Percentiles rank a stretch among this genome's conserved stretches.
Evolutionary conservation across 2,797 vertebrate species (phyloP).

Genomic region (Cyprinodon diabolis): DNA sequence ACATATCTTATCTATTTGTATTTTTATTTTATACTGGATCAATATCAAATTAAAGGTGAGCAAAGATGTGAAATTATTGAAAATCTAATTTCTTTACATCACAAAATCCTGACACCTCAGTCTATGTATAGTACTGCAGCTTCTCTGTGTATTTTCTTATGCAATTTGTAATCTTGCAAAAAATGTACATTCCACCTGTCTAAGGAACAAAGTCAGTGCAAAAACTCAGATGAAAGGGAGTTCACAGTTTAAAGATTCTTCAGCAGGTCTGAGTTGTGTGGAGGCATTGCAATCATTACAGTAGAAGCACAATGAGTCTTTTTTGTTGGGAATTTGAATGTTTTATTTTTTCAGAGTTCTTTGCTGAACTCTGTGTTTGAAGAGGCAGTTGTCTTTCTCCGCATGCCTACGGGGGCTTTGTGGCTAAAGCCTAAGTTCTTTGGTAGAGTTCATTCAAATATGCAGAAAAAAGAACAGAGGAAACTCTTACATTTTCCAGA

Average conservation of each 20-base stretch:
- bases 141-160: background rate
- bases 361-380: constrained; percentile 52
- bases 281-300: constrained; percentile 56
- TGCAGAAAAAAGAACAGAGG: constrained; percentile 10
- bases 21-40: too few relatives aligned
- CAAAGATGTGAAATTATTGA: too few relatives aligned
- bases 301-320: constrained; percentile 50
- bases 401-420: constrained; percentile 48
- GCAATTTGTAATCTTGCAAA: background rate
- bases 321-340: constrained; percentile 56
- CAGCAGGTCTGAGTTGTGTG: constrained; percentile 30
- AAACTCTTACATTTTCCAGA: constrained; percentile 11
- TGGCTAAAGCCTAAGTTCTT: constrained; percentile 53
- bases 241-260: constrained; percentile 31
- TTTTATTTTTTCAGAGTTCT: constrained; percentile 43
- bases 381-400: constrained; percentile 53
- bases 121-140: background rate
- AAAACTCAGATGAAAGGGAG: constrained; percentile 55
- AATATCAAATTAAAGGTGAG: too few relatives aligned
- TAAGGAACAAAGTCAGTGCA: constrained; percentile 15
- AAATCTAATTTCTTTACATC: too few relatives aligned
- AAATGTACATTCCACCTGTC: constrained; percentile 33
- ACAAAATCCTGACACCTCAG: too few relatives aligned
- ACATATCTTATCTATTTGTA: too few relatives aligned
- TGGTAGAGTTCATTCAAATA: constrained; percentile 49